Conservation (phyloP, 1,140 invertebrate species). For the Metaphire vulgaris region DNA sequence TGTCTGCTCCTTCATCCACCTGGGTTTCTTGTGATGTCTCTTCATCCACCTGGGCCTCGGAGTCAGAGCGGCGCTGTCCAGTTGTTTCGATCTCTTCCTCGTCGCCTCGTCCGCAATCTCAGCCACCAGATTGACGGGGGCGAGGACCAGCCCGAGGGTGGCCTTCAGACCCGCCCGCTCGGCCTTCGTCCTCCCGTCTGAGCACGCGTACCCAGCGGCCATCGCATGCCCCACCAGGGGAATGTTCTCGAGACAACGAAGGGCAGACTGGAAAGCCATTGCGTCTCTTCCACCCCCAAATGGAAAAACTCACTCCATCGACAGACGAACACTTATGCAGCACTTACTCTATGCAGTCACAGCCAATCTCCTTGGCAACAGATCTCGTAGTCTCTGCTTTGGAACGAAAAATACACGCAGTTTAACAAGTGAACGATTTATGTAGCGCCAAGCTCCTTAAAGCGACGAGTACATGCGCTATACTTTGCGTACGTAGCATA, state of each 20-base stretch:
- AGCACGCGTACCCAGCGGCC: neutral
- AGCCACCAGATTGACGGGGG: neutral
- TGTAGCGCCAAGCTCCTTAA: no score
- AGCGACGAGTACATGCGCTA: no score
- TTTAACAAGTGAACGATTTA: no score
- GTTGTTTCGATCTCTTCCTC: neutral
- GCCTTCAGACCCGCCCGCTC: conserved; percentile 14
- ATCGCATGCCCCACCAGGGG: conserved; percentile 6
- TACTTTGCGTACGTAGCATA: no score
- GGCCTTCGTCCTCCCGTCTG: neutral
- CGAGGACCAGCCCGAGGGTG: neutral
- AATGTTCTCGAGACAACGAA: conserved; percentile 16
- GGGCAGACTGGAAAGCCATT: neutral
- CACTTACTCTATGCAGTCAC: no score
- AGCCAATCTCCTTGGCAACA: no score
- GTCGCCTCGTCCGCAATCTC: conserved; percentile 13
- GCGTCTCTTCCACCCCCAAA: no score
- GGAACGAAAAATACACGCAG: no score
- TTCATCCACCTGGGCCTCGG: conserved; percentile 13
- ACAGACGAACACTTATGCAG: no score
- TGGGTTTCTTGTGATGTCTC: neutral
- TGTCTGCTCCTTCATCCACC: no score
- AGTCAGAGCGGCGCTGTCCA: neutral
- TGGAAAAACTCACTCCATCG: no score
- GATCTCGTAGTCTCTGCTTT: no score